phyloP scores from a whole-genome alignment of 2,113 vertebrate genomes.

The Gymnocephalus cernua region DNA sequence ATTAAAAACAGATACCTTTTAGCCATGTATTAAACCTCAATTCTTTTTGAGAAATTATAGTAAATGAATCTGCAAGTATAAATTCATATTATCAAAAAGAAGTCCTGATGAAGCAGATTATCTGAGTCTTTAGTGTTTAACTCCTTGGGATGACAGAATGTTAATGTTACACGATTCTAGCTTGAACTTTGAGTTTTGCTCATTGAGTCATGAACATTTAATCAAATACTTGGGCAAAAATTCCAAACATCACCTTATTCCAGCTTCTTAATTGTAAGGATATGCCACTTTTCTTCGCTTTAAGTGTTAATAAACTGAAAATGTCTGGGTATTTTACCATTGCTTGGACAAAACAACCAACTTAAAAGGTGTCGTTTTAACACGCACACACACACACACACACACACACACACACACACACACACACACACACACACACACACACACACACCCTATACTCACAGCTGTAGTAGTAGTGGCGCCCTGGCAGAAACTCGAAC shows the following conservation, averaged over 20 bases:
- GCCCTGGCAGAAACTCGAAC: conserved; percentile 95
- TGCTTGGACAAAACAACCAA: not conserved
- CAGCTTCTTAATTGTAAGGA: not conserved
- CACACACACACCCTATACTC: conserved; percentile 75
- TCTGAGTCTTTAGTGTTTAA: not conserved
- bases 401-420: too few species aligned
- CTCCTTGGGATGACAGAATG: not conserved
- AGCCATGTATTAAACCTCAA: not conserved
- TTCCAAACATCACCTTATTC: not conserved
- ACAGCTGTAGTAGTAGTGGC: conserved; percentile 98
- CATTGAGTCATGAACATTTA: not conserved
- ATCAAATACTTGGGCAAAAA: not conserved
- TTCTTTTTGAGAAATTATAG: not conserved
- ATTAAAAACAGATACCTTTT: not conserved
- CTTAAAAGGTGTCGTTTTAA: not conserved
- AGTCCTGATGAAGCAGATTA: not conserved
- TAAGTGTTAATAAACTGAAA: not conserved
- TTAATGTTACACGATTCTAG: not conserved
- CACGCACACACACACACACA: too few species aligned
- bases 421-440: conserved; percentile 1
- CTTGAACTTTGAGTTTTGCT: not conserved
- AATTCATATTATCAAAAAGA: not conserved
- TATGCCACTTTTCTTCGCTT: not conserved
- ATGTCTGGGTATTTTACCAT: not conserved
- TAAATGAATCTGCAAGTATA: not conserved